These are phyloP conservation scores for Oreonectes daqikongensis DNA, from an alignment of 2,797 vertebrate species.

Conservation along the genomic window DNA sequence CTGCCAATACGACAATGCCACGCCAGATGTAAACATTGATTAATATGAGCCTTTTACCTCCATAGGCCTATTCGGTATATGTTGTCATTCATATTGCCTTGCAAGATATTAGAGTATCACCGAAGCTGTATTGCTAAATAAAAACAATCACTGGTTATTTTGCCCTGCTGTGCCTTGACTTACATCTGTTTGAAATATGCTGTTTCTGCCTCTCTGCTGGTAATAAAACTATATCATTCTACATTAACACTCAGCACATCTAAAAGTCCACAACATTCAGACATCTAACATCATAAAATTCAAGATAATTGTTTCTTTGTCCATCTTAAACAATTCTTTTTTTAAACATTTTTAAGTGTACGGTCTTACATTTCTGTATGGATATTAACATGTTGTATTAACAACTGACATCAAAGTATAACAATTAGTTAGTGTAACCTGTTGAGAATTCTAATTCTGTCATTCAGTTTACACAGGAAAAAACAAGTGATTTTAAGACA, in stretches of 20 bases:
- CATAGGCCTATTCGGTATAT: slow-evolving; percentile 59
- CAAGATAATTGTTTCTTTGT: too few species aligned
- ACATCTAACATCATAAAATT: not conserved
- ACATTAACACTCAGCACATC: slow-evolving; percentile 5
- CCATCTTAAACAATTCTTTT: too few species aligned
- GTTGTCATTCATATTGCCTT: slow-evolving; percentile 65
- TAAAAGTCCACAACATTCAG: not conserved
- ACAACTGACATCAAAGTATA: slow-evolving; percentile 34
- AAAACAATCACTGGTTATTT: not conserved
- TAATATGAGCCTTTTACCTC: slow-evolving; percentile 41
- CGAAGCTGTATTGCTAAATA: slow-evolving; percentile 24
- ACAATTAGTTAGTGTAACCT: slow-evolving; percentile 46
- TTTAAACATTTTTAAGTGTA: too few species aligned
- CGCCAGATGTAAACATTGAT: slow-evolving; percentile 54
- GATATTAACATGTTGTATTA: too few species aligned
- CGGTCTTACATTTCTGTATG: too few species aligned
- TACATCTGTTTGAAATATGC: slow-evolving; percentile 29
- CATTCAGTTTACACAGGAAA: slow-evolving; percentile 73
- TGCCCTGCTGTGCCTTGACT: slow-evolving; percentile 19
- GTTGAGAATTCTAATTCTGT: slow-evolving; percentile 27
- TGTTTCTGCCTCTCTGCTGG: slow-evolving; percentile 9
- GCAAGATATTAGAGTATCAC: slow-evolving; percentile 29
- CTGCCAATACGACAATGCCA: slow-evolving; percentile 27
- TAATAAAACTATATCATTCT: slow-evolving; percentile 35
- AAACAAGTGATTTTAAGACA: too few species aligned